A percentile compares a stretch with the other conserved stretches of the same genome.
Evolutionary conservation across 2,113 vertebrate species (phyloP).

Genomic region (Anhinga anhinga): DNA sequence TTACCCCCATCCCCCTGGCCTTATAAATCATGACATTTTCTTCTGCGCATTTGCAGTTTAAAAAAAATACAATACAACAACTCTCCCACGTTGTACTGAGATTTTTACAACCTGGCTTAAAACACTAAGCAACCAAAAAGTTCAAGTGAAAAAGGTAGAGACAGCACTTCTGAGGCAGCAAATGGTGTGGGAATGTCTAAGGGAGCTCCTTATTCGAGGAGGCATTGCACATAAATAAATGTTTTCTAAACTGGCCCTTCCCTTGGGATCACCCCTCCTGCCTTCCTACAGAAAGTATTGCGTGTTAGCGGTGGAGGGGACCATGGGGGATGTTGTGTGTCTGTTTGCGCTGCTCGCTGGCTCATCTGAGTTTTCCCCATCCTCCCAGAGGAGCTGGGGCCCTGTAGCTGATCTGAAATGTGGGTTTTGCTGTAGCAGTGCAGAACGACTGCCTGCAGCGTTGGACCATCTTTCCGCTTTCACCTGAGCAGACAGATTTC

Average conservation of each 20-base stretch:
- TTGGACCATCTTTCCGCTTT: not conserved
- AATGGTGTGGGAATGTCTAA: accelerated
- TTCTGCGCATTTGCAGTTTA: not conserved
- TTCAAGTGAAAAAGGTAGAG: not conserved
- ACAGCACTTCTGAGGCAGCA: not conserved
- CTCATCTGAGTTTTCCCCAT: not conserved
- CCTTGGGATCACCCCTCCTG: not conserved
- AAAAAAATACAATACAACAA: not conserved
- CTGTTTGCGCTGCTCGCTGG: accelerated
- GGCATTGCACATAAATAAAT: not conserved
- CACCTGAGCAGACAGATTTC: not conserved
- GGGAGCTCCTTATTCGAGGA: not conserved
- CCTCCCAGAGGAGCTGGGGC: not conserved
- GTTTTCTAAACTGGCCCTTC: not conserved
- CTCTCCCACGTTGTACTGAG: not conserved
- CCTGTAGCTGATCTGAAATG: accelerated
- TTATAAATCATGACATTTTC: not conserved
- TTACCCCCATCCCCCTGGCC: not conserved
- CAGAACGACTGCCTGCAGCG: not conserved
- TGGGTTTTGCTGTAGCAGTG: not conserved
- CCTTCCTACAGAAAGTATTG: not conserved
- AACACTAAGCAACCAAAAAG: not conserved
- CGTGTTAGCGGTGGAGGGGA: not conserved
- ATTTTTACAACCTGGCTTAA: not conserved
- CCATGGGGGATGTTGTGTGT: accelerated